These are phyloP conservation scores for Frieseomelitta varia DNA, from an alignment of 1,140 invertebrate species.

Conservation along the genomic window DNA sequence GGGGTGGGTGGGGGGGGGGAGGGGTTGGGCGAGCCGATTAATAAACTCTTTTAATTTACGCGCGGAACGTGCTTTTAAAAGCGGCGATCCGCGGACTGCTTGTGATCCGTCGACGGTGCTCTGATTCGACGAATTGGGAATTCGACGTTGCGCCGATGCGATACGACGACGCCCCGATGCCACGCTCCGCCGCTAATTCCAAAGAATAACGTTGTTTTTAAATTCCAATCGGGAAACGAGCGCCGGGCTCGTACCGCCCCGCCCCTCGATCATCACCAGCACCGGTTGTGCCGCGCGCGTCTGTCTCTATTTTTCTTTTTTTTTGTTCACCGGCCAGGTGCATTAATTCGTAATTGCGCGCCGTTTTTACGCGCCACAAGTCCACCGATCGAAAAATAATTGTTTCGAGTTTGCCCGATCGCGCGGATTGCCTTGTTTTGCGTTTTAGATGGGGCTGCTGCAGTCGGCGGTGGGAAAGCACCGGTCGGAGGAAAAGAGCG, in stretches of 20 bases:
- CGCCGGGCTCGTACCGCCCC: constrained; percentile 35
- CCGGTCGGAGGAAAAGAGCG: not conserved
- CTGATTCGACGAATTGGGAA: too few relatives aligned
- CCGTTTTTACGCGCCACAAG: constrained; percentile 75
- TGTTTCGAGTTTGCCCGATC: constrained; percentile 66
- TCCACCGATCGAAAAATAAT: constrained; percentile 79
- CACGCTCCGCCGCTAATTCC: constrained; percentile 60
- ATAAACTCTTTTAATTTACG: constrained; percentile 58
- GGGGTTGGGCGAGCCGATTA: constrained; percentile 20
- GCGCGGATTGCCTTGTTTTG: constrained; percentile 65
- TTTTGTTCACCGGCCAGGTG: constrained; percentile 50
- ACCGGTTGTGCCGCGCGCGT: too few relatives aligned
- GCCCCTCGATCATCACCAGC: constrained; percentile 47
- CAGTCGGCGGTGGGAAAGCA: not conserved
- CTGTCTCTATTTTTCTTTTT: too few relatives aligned
- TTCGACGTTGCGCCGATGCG: constrained; percentile 23
- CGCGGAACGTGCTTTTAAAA: constrained; percentile 33
- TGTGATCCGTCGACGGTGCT: too few relatives aligned
- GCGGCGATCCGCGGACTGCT: not conserved
- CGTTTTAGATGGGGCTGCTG: constrained; percentile 53
- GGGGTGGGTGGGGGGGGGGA: too few relatives aligned
- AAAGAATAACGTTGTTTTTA: constrained; percentile 70
- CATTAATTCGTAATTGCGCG: constrained; percentile 76
- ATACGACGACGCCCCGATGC: not conserved
- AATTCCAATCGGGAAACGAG: constrained; percentile 57